Evolutionary conservation across 2,113 vertebrate species (phyloP).

Genomic region (Entomyzon cyanotis): DNA sequence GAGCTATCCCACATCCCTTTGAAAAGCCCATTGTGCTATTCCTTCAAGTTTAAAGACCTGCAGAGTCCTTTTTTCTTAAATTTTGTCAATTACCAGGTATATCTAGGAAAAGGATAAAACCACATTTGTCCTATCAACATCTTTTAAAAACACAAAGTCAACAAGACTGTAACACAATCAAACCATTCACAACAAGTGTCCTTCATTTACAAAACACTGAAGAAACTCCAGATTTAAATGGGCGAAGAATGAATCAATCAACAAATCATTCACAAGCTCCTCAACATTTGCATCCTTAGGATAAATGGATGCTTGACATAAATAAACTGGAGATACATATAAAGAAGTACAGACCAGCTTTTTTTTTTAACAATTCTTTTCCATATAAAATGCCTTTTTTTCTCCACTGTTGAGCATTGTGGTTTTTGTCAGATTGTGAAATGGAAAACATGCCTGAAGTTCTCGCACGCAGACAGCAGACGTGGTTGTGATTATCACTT

Average conservation of each 20-base stretch:
- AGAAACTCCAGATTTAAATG: not conserved
- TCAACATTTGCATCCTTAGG: not conserved
- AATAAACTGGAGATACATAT: not conserved
- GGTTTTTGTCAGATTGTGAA: conserved; percentile 35
- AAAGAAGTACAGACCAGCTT: conserved; percentile 11
- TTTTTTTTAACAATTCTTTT: not conserved
- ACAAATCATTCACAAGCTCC: not conserved
- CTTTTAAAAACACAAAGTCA: conserved; percentile 53
- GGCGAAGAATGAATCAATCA: not conserved
- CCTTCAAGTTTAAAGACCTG: not conserved
- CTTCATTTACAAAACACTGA: not conserved
- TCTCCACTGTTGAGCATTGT: not conserved
- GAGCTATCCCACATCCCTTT: not conserved
- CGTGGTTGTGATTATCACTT: conserved; percentile 30
- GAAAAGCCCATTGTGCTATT: not conserved
- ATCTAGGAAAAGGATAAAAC: conserved; percentile 41
- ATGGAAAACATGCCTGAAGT: conserved; percentile 27
- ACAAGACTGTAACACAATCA: conserved; percentile 12
- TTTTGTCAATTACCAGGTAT: conserved; percentile 12
- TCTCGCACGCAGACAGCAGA: conserved; percentile 21
- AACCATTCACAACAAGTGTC: conserved; percentile 10
- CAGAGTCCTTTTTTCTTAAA: not conserved
- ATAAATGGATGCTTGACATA: not conserved
- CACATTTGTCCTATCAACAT: conserved; percentile 49
- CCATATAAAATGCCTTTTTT: not conserved